These are phyloP conservation scores for Anagrus nilaparvatae DNA, from an alignment of 1,140 invertebrate species.

Conservation along the genomic window DNA sequence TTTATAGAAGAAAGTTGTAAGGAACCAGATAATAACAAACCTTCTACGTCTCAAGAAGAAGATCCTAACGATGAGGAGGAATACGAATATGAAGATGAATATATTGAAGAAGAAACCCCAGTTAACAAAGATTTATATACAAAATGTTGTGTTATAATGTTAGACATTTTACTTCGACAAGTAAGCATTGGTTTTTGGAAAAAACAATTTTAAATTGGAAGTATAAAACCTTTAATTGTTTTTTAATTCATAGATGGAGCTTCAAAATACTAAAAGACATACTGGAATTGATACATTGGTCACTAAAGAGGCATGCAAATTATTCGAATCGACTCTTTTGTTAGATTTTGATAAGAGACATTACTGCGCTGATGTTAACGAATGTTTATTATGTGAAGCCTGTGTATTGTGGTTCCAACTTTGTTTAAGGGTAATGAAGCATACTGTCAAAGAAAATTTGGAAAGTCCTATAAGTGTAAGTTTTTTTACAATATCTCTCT, in stretches of 20 bases:
- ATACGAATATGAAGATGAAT: too few species aligned
- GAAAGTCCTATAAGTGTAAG: conserved; percentile 70
- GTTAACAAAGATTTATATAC: too few species aligned
- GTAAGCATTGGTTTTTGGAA: not conserved
- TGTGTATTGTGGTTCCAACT: conserved; percentile 90
- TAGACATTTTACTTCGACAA: not conserved
- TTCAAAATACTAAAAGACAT: conserved; percentile 82
- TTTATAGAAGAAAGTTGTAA: too few species aligned
- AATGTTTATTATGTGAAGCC: conserved; percentile 87
- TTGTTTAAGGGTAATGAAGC: conserved; percentile 66
- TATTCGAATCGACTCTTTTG: conserved; percentile 75
- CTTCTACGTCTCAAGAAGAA: too few species aligned
- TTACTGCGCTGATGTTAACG: conserved; percentile 52
- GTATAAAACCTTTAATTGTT: not conserved
- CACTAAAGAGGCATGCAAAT: conserved; percentile 62
- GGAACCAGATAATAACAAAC: too few species aligned
- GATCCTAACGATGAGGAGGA: too few species aligned
- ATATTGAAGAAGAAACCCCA: too few species aligned
- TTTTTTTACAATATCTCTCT: conserved; percentile 17
- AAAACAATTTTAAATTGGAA: not conserved
- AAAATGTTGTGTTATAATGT: too few species aligned
- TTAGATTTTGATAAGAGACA: conserved; percentile 66
- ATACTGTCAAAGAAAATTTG: conserved; percentile 63
- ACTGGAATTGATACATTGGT: conserved; percentile 67
- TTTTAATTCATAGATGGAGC: conserved; percentile 61